Evolutionary conservation across 2,888 invertebrate species (phyloP), one percentile per base, ranked within the genome.

Genomic region (Vesta saturnalis): DNA sequence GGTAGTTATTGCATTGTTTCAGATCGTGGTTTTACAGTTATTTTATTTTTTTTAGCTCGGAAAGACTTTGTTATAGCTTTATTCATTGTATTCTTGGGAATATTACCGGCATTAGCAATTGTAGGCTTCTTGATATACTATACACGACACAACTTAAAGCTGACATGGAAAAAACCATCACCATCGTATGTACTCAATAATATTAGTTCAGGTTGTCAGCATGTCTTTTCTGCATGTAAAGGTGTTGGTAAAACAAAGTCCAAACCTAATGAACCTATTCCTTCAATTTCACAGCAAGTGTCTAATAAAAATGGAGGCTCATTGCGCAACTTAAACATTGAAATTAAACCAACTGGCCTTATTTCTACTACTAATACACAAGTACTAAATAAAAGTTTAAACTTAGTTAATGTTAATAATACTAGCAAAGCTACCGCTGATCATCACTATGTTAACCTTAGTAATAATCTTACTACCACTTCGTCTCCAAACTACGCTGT

Each of bases 21-120:
- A 35, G 12, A 18, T 43, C 15, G 14, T 4, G n/a, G 15, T 6
- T 58, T 57, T 10, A 18, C 6, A 35, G 19, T 52, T 47, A 12
- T 54, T 12, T n/a, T 15, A 35, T 54, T 77, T 76, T 70, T 86
- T 87, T 35, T 88, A 95, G 95, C 92, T 72, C 89, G 90, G 81
- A 88, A 89, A 74, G 91, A 90, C 77, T 89, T 95, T 82, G 89
- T 94, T 80, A 91, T 93, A 69, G 92, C 92, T 30, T 87, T 97
- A 86, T 93, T 93, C 83, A 89, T 97, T 73, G 90, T 96, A 77
- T 95, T 96, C 89, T 88, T 97, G 76, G 92, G 94, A 19, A 90
- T 96, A 75, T 86, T 96, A 63, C 96, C 96, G 0, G 83, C 90
- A 67, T 83, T 92, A 47, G 88, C 92, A 0, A 83, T 93, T 18